Evolutionary conservation across 2,888 invertebrate genomes (phyloP).

Genomic region (Drosophila lacicola): DNA sequence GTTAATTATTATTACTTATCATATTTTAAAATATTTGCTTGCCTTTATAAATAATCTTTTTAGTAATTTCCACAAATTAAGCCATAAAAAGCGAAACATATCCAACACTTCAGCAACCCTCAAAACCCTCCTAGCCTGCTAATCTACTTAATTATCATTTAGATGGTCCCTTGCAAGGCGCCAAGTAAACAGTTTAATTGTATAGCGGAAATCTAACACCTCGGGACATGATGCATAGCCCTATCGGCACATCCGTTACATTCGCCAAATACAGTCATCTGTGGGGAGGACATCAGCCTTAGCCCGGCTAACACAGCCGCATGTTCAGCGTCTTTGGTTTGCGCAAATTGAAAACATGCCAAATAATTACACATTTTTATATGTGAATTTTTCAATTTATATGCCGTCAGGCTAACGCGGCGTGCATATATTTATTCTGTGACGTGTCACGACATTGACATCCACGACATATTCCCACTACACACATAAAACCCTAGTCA

Average conservation of each 20-base stretch:
- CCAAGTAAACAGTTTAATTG: constrained; percentile 43
- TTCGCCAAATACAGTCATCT: constrained; percentile 1
- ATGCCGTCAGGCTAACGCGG: constrained; percentile 73
- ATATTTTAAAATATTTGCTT: background rate
- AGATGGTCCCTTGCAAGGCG: constrained; percentile 4
- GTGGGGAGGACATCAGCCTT: background rate
- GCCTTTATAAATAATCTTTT: background rate
- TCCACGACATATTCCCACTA: constrained; percentile 51
- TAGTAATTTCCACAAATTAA: background rate
- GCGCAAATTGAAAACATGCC: constrained; percentile 74
- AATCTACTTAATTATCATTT: constrained; percentile 71
- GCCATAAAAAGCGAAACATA: constrained; percentile 13
- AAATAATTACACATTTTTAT: constrained; percentile 78
- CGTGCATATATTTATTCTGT: constrained; percentile 53
- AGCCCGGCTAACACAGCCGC: constrained; percentile 1
- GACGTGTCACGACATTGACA: constrained; percentile 67
- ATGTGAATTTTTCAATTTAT: constrained; percentile 79
- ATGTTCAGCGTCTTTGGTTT: constrained; percentile 42
- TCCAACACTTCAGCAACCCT: background rate
- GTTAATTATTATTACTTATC: background rate
- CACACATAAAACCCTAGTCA: constrained; percentile 41
- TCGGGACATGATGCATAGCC: constrained; percentile 15
- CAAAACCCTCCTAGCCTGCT: constrained; percentile 18
- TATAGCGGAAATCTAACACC: constrained; percentile 64
- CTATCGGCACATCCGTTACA: constrained; percentile 17